Evolutionary conservation across 1,140 invertebrate genomes (phyloP).

Genomic region (Branchinecta lynchi): DNA sequence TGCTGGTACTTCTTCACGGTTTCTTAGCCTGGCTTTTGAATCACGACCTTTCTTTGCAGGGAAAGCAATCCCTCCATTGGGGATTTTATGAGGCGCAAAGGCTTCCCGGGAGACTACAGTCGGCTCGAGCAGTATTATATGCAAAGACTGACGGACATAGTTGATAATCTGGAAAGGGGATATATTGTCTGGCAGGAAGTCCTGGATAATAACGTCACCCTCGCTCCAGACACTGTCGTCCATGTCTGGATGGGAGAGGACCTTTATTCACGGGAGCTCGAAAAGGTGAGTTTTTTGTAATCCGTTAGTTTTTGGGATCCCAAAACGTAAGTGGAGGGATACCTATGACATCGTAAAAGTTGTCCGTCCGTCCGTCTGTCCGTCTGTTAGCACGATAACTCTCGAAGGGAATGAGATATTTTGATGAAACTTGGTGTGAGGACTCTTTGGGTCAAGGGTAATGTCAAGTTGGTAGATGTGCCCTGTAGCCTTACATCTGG

Average conservation of each 20-base stretch:
- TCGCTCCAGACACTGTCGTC: conserved; percentile 46
- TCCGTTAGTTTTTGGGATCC: too few species aligned
- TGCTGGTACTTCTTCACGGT: too few species aligned
- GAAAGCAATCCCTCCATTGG: conserved; percentile 53
- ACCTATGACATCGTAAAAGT: too few species aligned
- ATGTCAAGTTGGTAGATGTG: too few species aligned
- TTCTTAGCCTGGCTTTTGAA: too few species aligned
- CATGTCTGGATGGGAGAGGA: conserved; percentile 50
- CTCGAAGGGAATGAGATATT: too few species aligned
- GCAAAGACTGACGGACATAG: conserved; percentile 42
- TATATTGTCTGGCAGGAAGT: conserved; percentile 87
- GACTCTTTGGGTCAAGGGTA: too few species aligned
- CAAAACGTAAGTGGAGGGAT: too few species aligned
- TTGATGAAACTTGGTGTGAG: too few species aligned
- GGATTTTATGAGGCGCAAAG: conserved; percentile 47
- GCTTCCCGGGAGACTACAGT: conserved; percentile 39
- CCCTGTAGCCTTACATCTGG: too few species aligned
- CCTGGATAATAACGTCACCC: conserved; percentile 53
- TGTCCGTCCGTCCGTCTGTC: too few species aligned
- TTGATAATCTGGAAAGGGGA: conserved; percentile 33
- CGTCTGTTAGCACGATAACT: too few species aligned
- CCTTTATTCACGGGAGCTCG: conserved; percentile 31
- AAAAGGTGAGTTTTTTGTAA: conserved; percentile 28
- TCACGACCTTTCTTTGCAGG: conserved; percentile 36
- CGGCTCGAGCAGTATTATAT: conserved; percentile 53